A percentile compares a stretch with the other conserved stretches of the same genome.
phyloP scores from a whole-genome alignment of 2,888 invertebrate species.

The Xestia xanthographa region DNA sequence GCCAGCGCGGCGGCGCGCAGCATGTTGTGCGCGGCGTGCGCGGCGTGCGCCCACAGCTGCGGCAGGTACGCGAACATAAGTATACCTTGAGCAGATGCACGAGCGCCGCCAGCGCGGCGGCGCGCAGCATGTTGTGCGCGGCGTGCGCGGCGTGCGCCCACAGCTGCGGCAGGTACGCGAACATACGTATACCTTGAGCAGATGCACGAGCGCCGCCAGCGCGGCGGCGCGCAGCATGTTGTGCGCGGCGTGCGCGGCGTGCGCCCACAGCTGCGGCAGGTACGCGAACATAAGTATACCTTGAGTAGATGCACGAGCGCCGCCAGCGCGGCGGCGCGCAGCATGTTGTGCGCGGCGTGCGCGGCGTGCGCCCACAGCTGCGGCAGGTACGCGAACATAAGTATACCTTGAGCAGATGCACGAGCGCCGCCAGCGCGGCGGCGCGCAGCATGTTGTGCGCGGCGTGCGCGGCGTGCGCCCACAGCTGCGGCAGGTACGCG shows the following conservation, averaged over 20 bases:
- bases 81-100: no score
- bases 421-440: constrained; percentile 93
- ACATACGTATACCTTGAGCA: no score
- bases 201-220: constrained; percentile 90
- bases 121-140: constrained; percentile 96
- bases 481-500: constrained; percentile 96
- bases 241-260: constrained; percentile 95
- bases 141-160: constrained; percentile 97
- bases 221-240: constrained; percentile 98
- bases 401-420: no score
- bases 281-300: constrained; percentile 95
- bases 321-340: constrained; percentile 97
- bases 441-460: constrained; percentile 97
- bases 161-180: constrained; percentile 95
- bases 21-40: constrained; percentile 96
- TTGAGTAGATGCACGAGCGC: constrained; percentile 96
- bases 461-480: constrained; percentile 96
- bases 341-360: constrained; percentile 96
- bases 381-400: constrained; percentile 96
- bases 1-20: constrained; percentile 96
- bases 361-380: constrained; percentile 96
- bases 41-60: constrained; percentile 96
- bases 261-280: constrained; percentile 96
- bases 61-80: constrained; percentile 97
- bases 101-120: constrained; percentile 93